Evolutionary conservation across 2,888 invertebrate genomes (phyloP).

Genomic region (Dasysyrphus albostriatus): DNA sequence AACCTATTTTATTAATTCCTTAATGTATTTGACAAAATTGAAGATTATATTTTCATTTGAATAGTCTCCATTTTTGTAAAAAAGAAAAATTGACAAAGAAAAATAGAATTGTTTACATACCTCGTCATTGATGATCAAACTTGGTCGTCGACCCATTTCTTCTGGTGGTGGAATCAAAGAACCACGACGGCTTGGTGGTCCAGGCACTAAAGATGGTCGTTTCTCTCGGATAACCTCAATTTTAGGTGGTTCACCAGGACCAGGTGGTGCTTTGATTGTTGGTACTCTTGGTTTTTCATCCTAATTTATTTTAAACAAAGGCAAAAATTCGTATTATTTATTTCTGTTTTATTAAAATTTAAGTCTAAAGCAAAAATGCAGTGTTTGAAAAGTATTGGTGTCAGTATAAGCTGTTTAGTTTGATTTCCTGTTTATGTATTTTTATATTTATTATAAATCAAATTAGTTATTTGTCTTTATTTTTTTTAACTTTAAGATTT

Average conservation of each 20-base stretch:
- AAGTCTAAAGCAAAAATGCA: neutral
- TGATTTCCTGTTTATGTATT: neutral
- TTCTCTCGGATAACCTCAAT: conserved; percentile 94
- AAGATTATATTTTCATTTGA: neutral
- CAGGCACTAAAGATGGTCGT: conserved; percentile 91
- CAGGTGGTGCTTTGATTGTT: conserved; percentile 88
- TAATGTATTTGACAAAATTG: neutral
- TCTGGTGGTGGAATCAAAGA: conserved; percentile 95
- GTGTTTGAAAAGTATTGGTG: neutral
- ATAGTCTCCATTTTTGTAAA: neutral
- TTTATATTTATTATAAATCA: neutral
- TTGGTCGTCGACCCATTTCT: conserved; percentile 94
- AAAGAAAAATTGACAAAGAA: neutral
- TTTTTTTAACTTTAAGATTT: too few species aligned
- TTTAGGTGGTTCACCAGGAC: conserved; percentile 88
- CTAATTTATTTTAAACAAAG: conserved; percentile 71
- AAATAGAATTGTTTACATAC: conserved; percentile 85
- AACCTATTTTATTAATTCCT: neutral
- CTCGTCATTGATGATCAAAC: conserved; percentile 97
- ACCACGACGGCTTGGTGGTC: conserved; percentile 89
- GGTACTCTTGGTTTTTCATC: conserved; percentile 85
- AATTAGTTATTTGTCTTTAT: too few species aligned
- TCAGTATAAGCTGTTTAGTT: conserved; percentile 12
- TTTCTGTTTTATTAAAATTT: neutral
- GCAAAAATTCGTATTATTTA: neutral